A percentile compares a stretch with the other conserved stretches of the same genome.
phyloP scores from a whole-genome alignment of 2,113 vertebrate species.

The Dicentrarchus labrax region DNA sequence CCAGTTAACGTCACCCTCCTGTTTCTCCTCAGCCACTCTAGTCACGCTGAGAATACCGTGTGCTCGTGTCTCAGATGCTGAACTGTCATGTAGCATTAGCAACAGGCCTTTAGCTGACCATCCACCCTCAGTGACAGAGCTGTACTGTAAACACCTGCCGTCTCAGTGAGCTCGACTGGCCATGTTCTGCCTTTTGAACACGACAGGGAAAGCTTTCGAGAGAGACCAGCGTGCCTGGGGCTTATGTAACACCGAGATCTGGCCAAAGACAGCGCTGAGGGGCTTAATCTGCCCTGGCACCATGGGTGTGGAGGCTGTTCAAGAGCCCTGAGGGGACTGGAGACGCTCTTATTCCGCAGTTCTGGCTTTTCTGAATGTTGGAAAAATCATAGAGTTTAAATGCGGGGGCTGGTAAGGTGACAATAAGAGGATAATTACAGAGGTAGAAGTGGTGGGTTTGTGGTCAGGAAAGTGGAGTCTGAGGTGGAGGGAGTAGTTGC shows the following conservation, averaged over 20 bases:
- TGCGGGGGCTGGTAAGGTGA: slow-evolving; percentile 41
- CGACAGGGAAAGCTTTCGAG: slow-evolving; percentile 38
- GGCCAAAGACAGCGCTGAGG: slow-evolving; percentile 42
- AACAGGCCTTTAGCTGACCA: slow-evolving; percentile 15
- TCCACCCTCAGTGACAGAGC: slow-evolving; percentile 29
- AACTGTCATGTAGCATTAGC: slow-evolving; percentile 56
- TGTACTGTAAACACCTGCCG: slow-evolving; percentile 53
- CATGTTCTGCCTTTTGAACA: slow-evolving; percentile 33
- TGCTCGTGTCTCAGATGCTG: slow-evolving; percentile 11
- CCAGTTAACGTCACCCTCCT: not conserved
- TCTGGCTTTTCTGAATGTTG: slow-evolving; percentile 13
- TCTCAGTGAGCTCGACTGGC: slow-evolving; percentile 16
- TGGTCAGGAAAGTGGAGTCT: slow-evolving; percentile 26
- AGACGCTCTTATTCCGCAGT: slow-evolving; percentile 26
- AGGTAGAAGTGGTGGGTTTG: slow-evolving; percentile 12
- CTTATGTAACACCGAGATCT: slow-evolving; percentile 55
- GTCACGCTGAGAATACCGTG: not conserved
- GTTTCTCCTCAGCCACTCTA: not conserved
- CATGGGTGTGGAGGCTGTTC: slow-evolving; percentile 37
- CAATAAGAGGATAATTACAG: slow-evolving; percentile 43
- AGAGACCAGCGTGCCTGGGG: slow-evolving; percentile 28
- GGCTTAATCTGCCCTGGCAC: slow-evolving; percentile 63
- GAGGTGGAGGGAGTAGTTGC: slow-evolving; percentile 18
- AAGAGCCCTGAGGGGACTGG: slow-evolving; percentile 34
- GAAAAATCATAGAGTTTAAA: slow-evolving; percentile 35